Evolutionary conservation across 2,888 invertebrate genomes (phyloP), one percentile per base, ranked within the genome.

Genomic region (Saturnia japonica): DNA sequence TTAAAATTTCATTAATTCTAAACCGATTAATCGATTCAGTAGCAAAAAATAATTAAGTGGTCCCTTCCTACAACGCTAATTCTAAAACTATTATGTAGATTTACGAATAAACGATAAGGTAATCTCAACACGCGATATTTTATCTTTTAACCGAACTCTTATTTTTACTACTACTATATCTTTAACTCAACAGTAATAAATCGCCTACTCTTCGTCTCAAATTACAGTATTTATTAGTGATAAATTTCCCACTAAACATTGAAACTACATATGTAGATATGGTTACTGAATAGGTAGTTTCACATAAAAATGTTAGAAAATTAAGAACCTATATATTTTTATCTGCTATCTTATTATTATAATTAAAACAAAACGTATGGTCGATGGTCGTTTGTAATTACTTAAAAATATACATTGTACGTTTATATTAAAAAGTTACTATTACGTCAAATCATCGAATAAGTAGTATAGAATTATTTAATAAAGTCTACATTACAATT

Each of bases 31-130:
- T n/a, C n/a, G n/a, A n/a, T 69, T 57, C 43, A 69, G 69, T 68
- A 72, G 34, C 70, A 47, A n/a, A 69, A n/a, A 77, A 77, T 72
- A 57, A 68, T 57, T 40, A 54, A 34, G 6, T 34, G 34, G 34
- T 34, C 34, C 34, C 0, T 22, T 42, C 28, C 45, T 42, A n/a
- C 8, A 22, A 9, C 22, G 60, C 9, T 68, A 43, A 69, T 45
- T 45, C 69, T 22, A 62, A 42, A 43, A 34, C 34, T 22, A 69
- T 62, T 62, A 69, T 9, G 22, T 68, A 68, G 68, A 57, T 68
- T 57, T 57, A 68, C 54, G 22, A 68, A 42, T n/a, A 57, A 51
- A 4, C 25, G 22, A 14, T 54, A 3, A 57, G 40, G 42, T 57
- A 57, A 42, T n/a, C 47, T 16, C n/a, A 40, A 68, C 40, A 19